Percentiles rank a stretch among this genome's conserved stretches.
Conservation (phyloP, 2,113 vertebrate genomes). For the Orthonyx spaldingii region DNA sequence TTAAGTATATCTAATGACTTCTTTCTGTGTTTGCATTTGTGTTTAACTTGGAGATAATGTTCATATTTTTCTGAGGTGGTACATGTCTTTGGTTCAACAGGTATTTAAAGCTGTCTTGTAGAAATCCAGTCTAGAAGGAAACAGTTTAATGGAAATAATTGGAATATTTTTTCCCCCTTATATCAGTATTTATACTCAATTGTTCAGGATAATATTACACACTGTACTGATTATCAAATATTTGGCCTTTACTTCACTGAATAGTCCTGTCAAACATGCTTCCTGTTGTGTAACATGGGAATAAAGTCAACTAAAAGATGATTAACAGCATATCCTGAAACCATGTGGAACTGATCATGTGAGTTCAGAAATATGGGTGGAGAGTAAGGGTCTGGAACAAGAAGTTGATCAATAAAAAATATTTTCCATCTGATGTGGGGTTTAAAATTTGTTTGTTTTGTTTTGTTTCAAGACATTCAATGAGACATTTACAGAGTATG, state of each 20-base stretch:
- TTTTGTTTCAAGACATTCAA: neutral
- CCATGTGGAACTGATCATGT: conserved; percentile 22
- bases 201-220: neutral
- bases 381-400: neutral
- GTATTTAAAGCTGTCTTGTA: neutral
- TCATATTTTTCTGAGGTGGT: neutral
- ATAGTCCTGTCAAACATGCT: neutral
- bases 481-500: neutral
- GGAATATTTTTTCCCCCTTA: neutral
- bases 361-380: neutral
- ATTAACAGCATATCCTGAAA: conserved; percentile 22
- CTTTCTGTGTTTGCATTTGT: neutral
- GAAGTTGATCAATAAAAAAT: conserved; percentile 14
- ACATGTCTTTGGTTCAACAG: neutral
- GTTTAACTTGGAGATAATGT: neutral
- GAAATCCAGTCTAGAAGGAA: neutral
- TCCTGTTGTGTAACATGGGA: conserved; percentile 40
- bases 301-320: neutral
- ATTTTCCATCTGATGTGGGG: neutral
- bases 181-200: conserved; percentile 23
- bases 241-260: conserved; percentile 38
- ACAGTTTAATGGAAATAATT: neutral
- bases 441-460: neutral
- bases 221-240: neutral
- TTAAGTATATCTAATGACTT: neutral